Conservation (phyloP, 2,113 vertebrate genomes). For the Indicator maculatus region DNA sequence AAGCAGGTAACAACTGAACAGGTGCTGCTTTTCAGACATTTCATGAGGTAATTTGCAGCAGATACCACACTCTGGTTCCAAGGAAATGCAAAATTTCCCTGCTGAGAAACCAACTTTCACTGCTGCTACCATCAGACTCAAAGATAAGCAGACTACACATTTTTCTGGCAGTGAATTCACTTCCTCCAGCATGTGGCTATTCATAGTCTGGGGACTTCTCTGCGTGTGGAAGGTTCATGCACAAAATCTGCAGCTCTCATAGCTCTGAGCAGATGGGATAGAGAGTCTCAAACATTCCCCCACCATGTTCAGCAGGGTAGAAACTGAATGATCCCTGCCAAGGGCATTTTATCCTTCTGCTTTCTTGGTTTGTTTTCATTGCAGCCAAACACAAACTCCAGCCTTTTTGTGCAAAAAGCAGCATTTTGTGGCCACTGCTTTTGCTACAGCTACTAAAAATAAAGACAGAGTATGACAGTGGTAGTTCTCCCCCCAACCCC, state of each 20-base stretch:
- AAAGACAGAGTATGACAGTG: background rate
- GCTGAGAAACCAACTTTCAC: background rate
- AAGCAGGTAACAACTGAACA: background rate
- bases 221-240: background rate
- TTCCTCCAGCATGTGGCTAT: conserved; percentile 1
- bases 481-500: background rate
- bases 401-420: background rate
- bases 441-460: background rate
- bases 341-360: conserved; percentile 8
- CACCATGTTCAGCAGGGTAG: background rate
- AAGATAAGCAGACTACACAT: background rate
- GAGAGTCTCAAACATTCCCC: background rate
- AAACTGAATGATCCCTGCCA: background rate
- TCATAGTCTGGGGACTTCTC: conserved; percentile 37
- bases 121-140: background rate
- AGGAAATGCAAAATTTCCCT: background rate
- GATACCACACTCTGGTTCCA: background rate
- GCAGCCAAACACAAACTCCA: background rate
- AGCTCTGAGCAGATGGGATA: conserved; percentile 45
- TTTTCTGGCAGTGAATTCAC: background rate
- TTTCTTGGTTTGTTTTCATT: background rate
- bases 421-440: background rate
- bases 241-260: background rate
- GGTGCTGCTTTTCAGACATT: background rate
- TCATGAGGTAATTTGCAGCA: background rate